Conservation (phyloP, 2,888 invertebrate species). For the Harpalus rubripes region DNA sequence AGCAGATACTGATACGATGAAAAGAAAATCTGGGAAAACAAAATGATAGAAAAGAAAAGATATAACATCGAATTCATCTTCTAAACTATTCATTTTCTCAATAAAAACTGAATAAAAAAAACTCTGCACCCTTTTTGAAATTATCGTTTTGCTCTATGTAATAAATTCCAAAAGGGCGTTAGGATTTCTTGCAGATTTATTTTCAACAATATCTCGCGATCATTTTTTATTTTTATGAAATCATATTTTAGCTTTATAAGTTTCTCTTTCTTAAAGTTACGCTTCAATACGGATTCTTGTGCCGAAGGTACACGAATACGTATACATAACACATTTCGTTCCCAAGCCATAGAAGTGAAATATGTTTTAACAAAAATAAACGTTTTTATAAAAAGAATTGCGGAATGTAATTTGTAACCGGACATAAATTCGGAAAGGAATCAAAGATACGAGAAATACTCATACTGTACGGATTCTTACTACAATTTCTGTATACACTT, state of each 20-base stretch:
- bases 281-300: conserved; percentile 29
- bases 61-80: not conserved
- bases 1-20: not conserved
- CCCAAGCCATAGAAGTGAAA: conserved; percentile 12
- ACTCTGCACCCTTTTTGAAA: not conserved
- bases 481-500: too few species aligned
- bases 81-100: conserved; percentile 2
- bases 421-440: not conserved
- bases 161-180: conserved; percentile 9
- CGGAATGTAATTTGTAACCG: not conserved
- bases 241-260: conserved; percentile 38
- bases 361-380: conserved; percentile 35
- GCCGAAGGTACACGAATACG: conserved; percentile 23
- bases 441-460: not conserved
- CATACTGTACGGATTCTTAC: not conserved
- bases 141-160: not conserved
- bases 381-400: conserved; percentile 14
- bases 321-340: conserved; percentile 32
- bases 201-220: conserved; percentile 38
- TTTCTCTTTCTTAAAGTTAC: conserved; percentile 25
- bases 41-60: not conserved
- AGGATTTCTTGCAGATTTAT: conserved; percentile 20
- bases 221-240: conserved; percentile 40
- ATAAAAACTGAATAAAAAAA: not conserved
- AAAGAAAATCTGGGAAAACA: not conserved